A percentile compares a stretch with the other conserved stretches of the same genome.
These are phyloP conservation scores for Myotis yumanensis DNA, from an alignment of 2,113 vertebrate species.

Conservation along the genomic window DNA sequence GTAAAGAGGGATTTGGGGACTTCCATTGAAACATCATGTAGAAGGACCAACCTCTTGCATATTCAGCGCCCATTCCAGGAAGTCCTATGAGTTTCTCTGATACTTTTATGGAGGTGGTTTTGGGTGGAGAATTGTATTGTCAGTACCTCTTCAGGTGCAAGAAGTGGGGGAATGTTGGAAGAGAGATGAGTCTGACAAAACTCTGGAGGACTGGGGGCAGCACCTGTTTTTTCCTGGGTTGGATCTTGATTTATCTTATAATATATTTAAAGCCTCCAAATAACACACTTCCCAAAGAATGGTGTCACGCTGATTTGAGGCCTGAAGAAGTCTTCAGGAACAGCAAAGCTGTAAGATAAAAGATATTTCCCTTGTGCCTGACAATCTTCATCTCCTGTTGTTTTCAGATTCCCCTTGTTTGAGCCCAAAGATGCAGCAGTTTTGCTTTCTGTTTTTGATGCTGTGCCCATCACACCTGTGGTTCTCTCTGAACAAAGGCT, in stretches of 20 bases:
- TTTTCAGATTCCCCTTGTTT: conserved; percentile 23
- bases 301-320: conserved; percentile 24
- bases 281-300: conserved; percentile 27
- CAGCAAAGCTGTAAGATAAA: conserved; percentile 33
- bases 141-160: background rate
- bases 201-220: conserved; percentile 1
- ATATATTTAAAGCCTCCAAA: conserved; percentile 50
- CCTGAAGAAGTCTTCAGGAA: conserved; percentile 41
- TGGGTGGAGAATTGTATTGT: background rate
- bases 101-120: background rate
- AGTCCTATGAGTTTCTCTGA: background rate
- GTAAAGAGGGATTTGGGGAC: background rate
- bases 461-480: background rate
- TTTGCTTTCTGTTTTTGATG: conserved; percentile 47
- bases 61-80: background rate
- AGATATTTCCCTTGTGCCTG: background rate
- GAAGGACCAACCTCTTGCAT: background rate
- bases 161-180: background rate
- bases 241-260: conserved; percentile 31
- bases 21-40: background rate
- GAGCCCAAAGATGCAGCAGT: background rate
- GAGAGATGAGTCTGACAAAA: background rate
- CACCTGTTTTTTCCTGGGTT: background rate
- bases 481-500: conserved; percentile 44
- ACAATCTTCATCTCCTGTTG: background rate